Evolutionary conservation across 2,888 invertebrate species (phyloP), one percentile per base, ranked within the genome.

Genomic region (Orthonychiurus folsomi): DNA sequence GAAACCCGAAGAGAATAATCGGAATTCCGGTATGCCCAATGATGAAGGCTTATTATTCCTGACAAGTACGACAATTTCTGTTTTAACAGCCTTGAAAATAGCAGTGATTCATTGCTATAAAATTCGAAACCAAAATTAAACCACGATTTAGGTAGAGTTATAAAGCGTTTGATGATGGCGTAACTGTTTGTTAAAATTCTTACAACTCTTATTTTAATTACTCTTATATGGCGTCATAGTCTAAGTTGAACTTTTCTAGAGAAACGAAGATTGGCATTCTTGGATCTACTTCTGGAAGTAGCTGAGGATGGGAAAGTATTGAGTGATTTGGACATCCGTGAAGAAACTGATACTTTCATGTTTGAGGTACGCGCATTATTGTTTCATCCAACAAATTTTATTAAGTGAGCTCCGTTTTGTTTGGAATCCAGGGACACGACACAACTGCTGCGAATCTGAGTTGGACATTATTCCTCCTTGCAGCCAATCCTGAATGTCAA

Each of bases 351-450:
- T 62, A 78, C 78, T 1, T 78, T 78, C 59, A 67, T 69, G 66
- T 70, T 69, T 63, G 62, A 24, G 27, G 55, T 55, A 47, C 82
- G 88, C 67, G n/a, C n/a, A n/a, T n/a, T n/a, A n/a, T n/a, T n/a
- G n/a, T n/a, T n/a, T n/a, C n/a, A n/a, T n/a, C n/a, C n/a, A n/a
- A n/a, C n/a, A n/a, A n/a, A n/a, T n/a, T n/a, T n/a, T n/a, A n/a
- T n/a, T n/a, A n/a, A n/a, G n/a, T n/a, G n/a, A n/a, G n/a, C n/a
- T 87, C 87, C 72, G 88, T 88, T 75, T 88, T 88, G 24, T 88
- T 84, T 84, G n/a, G n/a, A 74, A 78, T 54, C 50, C 25, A 62
- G 62, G 63, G 63, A 12, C 63, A 63, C 26, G 60, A 63, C 28
- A 60, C 63, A 21, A 60, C 60, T 3, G 59, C 63, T 2, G 54